A percentile compares a stretch with the other conserved stretches of the same genome.
phyloP scores from a whole-genome alignment of 2,888 invertebrate genomes.

The Nymphalis c-album region DNA sequence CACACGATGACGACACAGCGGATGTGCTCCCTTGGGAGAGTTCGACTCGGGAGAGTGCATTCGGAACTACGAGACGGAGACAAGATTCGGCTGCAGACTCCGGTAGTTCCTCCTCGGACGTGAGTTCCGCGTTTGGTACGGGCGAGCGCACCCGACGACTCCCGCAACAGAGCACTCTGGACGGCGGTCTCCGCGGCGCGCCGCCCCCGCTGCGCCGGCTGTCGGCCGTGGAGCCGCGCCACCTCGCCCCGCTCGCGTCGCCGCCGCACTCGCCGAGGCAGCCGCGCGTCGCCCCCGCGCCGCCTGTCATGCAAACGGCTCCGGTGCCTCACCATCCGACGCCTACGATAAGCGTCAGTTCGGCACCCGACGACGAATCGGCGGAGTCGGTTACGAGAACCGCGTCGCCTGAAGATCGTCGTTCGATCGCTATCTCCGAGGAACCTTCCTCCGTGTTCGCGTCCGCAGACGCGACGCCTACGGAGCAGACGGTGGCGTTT shows the following conservation, averaged over 20 bases:
- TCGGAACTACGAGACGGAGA: slow-evolving; percentile 70
- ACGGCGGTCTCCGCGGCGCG: slow-evolving; percentile 81
- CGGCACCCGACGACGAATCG: slow-evolving; percentile 83
- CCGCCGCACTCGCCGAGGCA: slow-evolving; percentile 70
- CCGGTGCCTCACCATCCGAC: slow-evolving; percentile 64
- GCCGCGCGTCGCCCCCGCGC: slow-evolving; percentile 56
- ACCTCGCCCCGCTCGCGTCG: slow-evolving; percentile 77
- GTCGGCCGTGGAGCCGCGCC: slow-evolving; percentile 81
- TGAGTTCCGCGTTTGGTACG: slow-evolving; percentile 81
- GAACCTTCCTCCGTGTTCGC: slow-evolving; percentile 76
- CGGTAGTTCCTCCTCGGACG: slow-evolving; percentile 88
- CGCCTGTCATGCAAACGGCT: slow-evolving; percentile 58
- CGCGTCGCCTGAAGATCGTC: slow-evolving; percentile 63
- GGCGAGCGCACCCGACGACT: slow-evolving; percentile 82
- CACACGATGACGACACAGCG: slow-evolving; percentile 65
- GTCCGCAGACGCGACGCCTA: slow-evolving; percentile 70
- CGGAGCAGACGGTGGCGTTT: slow-evolving; percentile 52
- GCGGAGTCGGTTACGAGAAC: slow-evolving; percentile 55
- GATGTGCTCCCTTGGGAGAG: slow-evolving; percentile 69
- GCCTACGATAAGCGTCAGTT: slow-evolving; percentile 87
- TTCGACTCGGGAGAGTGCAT: slow-evolving; percentile 57
- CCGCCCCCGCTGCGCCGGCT: slow-evolving; percentile 71
- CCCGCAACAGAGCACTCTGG: slow-evolving; percentile 85
- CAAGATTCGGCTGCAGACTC: slow-evolving; percentile 87
- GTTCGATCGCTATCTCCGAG: slow-evolving; percentile 66